phyloP scores from a whole-genome alignment of 2,113 vertebrate genomes.

The Ceuthmochares aereus region DNA sequence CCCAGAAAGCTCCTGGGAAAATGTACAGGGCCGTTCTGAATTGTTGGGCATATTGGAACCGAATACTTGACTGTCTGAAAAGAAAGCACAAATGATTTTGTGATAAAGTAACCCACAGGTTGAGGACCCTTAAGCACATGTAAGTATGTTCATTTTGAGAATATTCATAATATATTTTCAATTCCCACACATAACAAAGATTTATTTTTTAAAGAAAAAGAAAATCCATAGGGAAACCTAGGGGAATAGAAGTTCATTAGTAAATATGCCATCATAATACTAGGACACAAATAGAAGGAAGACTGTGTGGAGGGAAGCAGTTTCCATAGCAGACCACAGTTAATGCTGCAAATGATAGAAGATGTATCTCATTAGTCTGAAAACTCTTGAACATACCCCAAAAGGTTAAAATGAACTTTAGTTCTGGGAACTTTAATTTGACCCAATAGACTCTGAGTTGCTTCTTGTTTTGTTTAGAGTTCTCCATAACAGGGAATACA shows the following conservation, averaged over 20 bases:
- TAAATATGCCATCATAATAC: background rate
- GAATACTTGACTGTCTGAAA: background rate
- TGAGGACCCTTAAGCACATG: accelerated
- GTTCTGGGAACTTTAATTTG: background rate
- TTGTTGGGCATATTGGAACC: background rate
- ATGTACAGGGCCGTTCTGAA: background rate
- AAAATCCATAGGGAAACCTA: background rate
- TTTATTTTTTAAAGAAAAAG: background rate
- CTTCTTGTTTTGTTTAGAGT: background rate
- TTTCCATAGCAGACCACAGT: background rate
- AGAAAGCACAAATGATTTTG: background rate
- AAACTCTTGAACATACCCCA: background rate
- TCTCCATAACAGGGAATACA: background rate
- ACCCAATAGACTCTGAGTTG: background rate
- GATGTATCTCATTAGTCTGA: background rate
- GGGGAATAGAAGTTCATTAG: background rate
- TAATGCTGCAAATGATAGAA: background rate
- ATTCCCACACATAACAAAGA: accelerated
- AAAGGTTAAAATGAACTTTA: background rate
- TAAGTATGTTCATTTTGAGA: background rate
- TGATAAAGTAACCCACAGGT: background rate
- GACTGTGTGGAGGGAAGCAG: background rate
- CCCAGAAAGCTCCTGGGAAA: background rate
- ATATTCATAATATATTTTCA: background rate
- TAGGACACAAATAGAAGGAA: background rate